Conservation (phyloP, 2,113 vertebrate genomes). For the Nothocercus nigrocapillus region DNA sequence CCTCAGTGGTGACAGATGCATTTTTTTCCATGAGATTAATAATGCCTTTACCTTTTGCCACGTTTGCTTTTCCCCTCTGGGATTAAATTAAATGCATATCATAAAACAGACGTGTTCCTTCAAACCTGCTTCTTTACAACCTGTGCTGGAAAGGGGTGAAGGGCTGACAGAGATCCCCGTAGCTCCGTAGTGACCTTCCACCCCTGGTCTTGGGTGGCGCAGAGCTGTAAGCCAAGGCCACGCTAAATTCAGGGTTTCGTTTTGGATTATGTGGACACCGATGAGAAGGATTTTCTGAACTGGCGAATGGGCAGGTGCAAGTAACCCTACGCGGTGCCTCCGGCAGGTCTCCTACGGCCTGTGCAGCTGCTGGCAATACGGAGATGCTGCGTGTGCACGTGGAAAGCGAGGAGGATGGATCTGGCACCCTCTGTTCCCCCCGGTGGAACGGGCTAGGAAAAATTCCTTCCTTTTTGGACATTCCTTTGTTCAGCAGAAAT, state of each 20-base stretch:
- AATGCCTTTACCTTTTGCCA: neutral
- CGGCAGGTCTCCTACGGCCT: neutral
- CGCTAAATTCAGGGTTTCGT: rapidly evolving
- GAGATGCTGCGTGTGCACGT: neutral
- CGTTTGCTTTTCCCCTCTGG: neutral
- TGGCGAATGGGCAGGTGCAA: neutral
- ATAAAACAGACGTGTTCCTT: neutral
- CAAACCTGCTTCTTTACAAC: neutral
- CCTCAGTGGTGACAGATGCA: neutral
- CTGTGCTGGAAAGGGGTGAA: rapidly evolving
- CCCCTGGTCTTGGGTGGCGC: neutral
- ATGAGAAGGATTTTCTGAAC: neutral
- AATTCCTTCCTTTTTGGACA: neutral
- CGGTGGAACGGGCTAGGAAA: neutral
- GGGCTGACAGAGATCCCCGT: neutral
- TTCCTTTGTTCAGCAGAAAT: conserved; percentile 2
- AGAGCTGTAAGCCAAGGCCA: neutral
- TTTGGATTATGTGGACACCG: neutral
- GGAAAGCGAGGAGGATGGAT: neutral
- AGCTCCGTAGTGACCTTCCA: rapidly evolving
- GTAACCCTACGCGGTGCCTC: neutral
- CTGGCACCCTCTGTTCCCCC: neutral
- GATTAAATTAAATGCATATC: neutral
- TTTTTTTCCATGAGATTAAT: neutral
- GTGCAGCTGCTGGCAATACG: neutral